Conservation (phyloP, 92 coral and sea anemone species). For the Zoanthus sociatus region DNA sequence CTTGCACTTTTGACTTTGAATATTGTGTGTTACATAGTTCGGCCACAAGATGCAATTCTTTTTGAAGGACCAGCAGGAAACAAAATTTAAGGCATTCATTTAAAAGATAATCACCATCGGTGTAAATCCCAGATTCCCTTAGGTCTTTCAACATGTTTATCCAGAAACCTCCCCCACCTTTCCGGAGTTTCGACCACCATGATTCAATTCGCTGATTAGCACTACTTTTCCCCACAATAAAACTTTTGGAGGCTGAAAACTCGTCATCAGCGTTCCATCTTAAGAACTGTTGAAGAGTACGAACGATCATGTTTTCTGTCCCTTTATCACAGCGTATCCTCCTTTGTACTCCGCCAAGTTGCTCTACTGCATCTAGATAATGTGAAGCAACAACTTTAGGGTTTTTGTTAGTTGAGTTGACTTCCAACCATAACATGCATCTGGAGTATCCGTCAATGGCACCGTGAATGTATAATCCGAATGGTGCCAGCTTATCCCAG, state of each 20-base stretch:
- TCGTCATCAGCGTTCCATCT: constrained; percentile 51
- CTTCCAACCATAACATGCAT: constrained; percentile 57
- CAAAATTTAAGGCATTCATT: constrained; percentile 50
- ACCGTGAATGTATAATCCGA: constrained; percentile 48
- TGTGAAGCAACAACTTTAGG: constrained; percentile 38
- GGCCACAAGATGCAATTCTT: constrained; percentile 63
- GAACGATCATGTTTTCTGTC: constrained; percentile 52
- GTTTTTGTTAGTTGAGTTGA: constrained; percentile 44
- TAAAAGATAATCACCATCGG: constrained; percentile 41
- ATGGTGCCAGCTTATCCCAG: constrained; percentile 55
- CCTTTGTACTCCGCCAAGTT: constrained; percentile 54
- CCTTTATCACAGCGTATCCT: constrained; percentile 54
- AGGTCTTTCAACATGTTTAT: constrained; percentile 62
- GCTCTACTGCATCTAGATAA: constrained; percentile 19
- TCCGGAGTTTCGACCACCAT: constrained; percentile 63
- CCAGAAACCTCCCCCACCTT: constrained; percentile 73
- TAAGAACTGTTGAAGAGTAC: constrained; percentile 47
- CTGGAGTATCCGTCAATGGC: constrained; percentile 56
- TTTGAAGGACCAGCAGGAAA: constrained; percentile 34
- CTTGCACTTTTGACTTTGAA: constrained; percentile 64
- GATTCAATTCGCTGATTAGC: constrained; percentile 69
- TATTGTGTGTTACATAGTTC: constrained; percentile 73
- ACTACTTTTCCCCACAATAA: constrained; percentile 58
- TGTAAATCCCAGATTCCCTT: constrained; percentile 52
- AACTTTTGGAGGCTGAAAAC: constrained; percentile 46